Evolutionary conservation across 1,140 invertebrate genomes (phyloP), one percentile per base, ranked within the genome.

Genomic region (Aphaenogaster ashmeadi): DNA sequence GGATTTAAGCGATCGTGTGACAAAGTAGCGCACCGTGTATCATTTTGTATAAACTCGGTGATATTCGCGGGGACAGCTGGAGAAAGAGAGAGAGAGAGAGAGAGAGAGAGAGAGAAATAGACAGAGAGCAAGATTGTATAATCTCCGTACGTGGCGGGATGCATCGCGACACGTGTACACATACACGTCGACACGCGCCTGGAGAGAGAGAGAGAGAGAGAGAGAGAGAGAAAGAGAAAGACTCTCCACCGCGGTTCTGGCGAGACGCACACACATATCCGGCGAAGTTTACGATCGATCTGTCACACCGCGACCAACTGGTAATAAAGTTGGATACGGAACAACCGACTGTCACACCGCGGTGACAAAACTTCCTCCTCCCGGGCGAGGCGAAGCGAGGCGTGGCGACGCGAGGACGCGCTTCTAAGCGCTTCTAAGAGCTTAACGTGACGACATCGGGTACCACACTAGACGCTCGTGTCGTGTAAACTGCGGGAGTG

Each of bases 1-100:
- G 89, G 78, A 91, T 91, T 91, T 91, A 89, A 91, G 60, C 89
- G 90, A 89, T 91, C 89, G 89, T 89, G 56, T 89, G 89, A 91
- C 90, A 91, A 90, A 91, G 87, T 91, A 87, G 87, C 89, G 56
- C 67, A 50, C 64, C 71, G 89, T 90, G 90, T 91, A 88, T 91
- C 89, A 91, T 91, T 91, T 91, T 91, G 87, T 91, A 91, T 83
- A 87, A 91, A 91, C 87, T 87, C 78, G 41, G 77, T 78, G 87
- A 71, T 87, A 84, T 77, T 80, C 75, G 21, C 36, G 33, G 60
- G 50, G 52, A 86, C 80, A 21, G 67, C 44, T 8, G 54, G 77
- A 50, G 50, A 11, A n/a, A 44, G 3, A 60, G 52, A 36, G 0
- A 72, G 52, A 60, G 38, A 13, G 13, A 41, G 27, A 54, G 41